phyloP scores from a whole-genome alignment of 2,797 vertebrate genomes.

The Cichlasoma orientale region DNA sequence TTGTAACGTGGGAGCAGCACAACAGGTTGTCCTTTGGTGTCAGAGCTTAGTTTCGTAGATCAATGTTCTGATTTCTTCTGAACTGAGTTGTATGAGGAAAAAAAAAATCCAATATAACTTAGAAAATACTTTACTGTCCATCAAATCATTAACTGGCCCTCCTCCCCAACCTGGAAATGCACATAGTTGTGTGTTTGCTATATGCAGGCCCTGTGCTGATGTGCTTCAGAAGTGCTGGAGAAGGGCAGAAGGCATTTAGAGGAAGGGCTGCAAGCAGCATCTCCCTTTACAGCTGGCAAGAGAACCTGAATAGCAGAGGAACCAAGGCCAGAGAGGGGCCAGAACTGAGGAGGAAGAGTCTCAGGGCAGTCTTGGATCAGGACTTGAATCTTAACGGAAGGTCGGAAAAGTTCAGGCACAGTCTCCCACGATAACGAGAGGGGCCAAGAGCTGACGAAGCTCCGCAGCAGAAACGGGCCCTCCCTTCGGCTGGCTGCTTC shows the following conservation, averaged over 20 bases:
- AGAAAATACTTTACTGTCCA: constrained; percentile 41
- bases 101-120: constrained; percentile 37
- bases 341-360: constrained; percentile 37
- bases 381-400: constrained; percentile 51
- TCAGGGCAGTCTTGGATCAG: constrained; percentile 48
- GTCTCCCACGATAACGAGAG: constrained; percentile 91
- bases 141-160: constrained; percentile 47
- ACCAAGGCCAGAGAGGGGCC: constrained; percentile 57
- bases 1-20: constrained; percentile 84
- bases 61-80: constrained; percentile 62
- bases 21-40: constrained; percentile 86
- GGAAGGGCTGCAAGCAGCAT: constrained; percentile 59
- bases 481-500: constrained; percentile 84
- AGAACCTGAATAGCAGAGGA: constrained; percentile 64
- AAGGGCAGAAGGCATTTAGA: constrained; percentile 75
- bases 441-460: constrained; percentile 86
- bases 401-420: constrained; percentile 82
- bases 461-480: constrained; percentile 83
- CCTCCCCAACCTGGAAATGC: constrained; percentile 57
- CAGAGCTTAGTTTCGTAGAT: constrained; percentile 74
- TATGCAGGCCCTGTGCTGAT: constrained; percentile 69
- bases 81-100: constrained; percentile 57
- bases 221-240: constrained; percentile 79
- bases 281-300: constrained; percentile 67
- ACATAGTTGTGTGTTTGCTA: constrained; percentile 43